Conservation (phyloP, 2,797 vertebrate species). For the Cynodonichthys magdalenae region DNA sequence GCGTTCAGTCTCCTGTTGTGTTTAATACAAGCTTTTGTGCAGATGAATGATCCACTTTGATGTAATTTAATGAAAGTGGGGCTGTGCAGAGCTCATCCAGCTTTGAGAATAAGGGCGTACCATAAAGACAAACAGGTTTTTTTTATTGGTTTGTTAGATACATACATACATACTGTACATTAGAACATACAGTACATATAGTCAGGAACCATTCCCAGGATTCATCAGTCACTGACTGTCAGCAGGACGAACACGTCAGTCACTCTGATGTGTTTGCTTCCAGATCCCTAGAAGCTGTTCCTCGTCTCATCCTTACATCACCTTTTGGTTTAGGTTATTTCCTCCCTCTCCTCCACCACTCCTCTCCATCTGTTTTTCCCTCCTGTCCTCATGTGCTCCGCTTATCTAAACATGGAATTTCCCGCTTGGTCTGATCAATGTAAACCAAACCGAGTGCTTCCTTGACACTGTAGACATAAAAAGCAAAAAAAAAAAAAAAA, state of each 20-base stretch:
- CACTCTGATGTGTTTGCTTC: constrained; percentile 5
- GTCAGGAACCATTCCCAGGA: constrained; percentile 1
- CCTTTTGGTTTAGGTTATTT: background rate
- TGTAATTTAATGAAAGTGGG: constrained; percentile 42
- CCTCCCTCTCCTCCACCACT: background rate
- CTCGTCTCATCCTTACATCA: constrained; percentile 10
- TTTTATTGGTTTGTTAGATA: background rate
- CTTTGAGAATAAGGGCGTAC: constrained; percentile 3
- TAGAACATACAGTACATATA: background rate
- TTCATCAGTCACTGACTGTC: constrained; percentile 18
- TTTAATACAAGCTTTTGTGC: constrained; percentile 35
- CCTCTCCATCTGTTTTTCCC: background rate
- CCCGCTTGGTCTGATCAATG: constrained; percentile 24
- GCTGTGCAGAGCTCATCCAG: background rate
- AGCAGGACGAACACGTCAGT: background rate
- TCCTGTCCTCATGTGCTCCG: background rate
- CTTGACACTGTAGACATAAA: constrained; percentile 3
- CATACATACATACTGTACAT: too few species aligned
- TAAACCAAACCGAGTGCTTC: background rate
- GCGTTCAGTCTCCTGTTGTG: constrained; percentile 37
- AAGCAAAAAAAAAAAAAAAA: too few species aligned
- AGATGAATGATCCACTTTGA: constrained; percentile 34
- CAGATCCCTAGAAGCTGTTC: constrained; percentile 5
- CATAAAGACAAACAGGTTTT: background rate
- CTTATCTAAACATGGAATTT: constrained; percentile 45